A percentile compares a stretch with the other conserved stretches of the same genome.
Evolutionary conservation across 1,140 invertebrate genomes (phyloP).

Genomic region (Stenopsyche tienmushanensis): DNA sequence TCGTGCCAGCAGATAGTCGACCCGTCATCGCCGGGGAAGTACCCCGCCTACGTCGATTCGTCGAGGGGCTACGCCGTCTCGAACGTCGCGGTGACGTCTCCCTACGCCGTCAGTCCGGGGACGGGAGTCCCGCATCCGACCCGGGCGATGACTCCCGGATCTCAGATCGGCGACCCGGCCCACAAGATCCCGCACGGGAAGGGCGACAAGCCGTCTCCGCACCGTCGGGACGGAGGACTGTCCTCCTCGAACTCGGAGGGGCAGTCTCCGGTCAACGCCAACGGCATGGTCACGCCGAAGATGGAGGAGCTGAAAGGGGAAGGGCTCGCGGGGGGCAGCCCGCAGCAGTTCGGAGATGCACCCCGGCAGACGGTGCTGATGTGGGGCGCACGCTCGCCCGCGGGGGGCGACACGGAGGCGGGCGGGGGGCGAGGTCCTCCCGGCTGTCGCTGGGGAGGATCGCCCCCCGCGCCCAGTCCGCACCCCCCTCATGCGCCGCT

Average conservation of each 20-base stretch:
- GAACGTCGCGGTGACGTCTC: conserved; percentile 50
- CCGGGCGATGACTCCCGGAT: conserved; percentile 52
- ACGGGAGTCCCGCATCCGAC: conserved; percentile 55
- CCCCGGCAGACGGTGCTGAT: conserved; percentile 84
- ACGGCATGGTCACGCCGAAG: conserved; percentile 63
- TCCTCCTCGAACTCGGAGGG: conserved; percentile 57
- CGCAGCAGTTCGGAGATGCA: conserved; percentile 59
- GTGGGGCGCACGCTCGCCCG: conserved; percentile 59
- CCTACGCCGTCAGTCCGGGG: conserved; percentile 53
- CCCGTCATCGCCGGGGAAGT: conserved; percentile 48
- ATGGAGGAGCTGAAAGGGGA: conserved; percentile 65
- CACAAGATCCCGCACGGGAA: conserved; percentile 46
- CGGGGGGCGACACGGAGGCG: conserved; percentile 41
- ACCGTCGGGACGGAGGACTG: conserved; percentile 50
- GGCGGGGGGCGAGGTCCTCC: conserved; percentile 19
- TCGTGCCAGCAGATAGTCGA: conserved; percentile 60
- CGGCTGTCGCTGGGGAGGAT: conserved; percentile 43
- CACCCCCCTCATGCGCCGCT: conserved; percentile 42
- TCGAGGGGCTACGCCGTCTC: conserved; percentile 59
- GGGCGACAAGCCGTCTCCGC: conserved; percentile 56
- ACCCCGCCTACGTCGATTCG: conserved; percentile 51
- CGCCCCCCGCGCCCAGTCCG: conserved; percentile 35
- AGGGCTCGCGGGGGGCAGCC: conserved; percentile 46
- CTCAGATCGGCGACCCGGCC: conserved; percentile 47
- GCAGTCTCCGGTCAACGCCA: conserved; percentile 57